A percentile compares a stretch with the other conserved stretches of the same genome.
phyloP scores from a whole-genome alignment of 2,888 invertebrate species.

The Lepeophtheirus nordmannii region DNA sequence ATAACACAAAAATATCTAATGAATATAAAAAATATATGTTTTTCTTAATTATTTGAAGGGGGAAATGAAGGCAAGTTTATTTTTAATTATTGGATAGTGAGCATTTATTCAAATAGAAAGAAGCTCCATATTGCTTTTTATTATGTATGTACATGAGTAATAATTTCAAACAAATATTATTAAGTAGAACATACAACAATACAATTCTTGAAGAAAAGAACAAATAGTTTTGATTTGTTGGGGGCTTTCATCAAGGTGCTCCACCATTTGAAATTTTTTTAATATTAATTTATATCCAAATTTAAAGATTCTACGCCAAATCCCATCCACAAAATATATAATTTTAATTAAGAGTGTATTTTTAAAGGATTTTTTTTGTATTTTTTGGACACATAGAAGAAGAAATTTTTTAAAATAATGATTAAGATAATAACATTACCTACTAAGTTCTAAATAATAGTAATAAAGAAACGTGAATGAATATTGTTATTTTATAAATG shows the following conservation, averaged over 20 bases:
- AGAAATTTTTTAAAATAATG: not conserved
- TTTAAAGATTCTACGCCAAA: not conserved
- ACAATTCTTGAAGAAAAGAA: not conserved
- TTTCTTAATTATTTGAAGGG: not conserved
- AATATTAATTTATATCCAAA: not conserved
- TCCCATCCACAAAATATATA: not conserved
- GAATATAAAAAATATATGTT: not conserved
- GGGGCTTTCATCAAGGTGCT: not conserved
- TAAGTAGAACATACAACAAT: not conserved
- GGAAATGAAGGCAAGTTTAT: not conserved
- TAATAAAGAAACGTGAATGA: no score
- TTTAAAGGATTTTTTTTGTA: not conserved
- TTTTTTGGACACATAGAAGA: conserved; percentile 8
- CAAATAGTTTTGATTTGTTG: not conserved
- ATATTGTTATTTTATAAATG: no score
- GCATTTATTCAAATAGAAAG: not conserved
- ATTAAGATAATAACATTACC: not conserved
- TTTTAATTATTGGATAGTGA: not conserved
- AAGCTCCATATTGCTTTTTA: not conserved
- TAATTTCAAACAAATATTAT: not conserved
- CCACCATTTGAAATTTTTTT: not conserved
- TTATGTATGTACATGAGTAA: not conserved
- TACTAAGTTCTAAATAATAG: no score
- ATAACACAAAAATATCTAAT: not conserved
- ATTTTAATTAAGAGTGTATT: not conserved